Evolutionary conservation across 1,140 invertebrate species (phyloP), one percentile per base, ranked within the genome.

Genomic region (Phymorhynchus buccinoides): DNA sequence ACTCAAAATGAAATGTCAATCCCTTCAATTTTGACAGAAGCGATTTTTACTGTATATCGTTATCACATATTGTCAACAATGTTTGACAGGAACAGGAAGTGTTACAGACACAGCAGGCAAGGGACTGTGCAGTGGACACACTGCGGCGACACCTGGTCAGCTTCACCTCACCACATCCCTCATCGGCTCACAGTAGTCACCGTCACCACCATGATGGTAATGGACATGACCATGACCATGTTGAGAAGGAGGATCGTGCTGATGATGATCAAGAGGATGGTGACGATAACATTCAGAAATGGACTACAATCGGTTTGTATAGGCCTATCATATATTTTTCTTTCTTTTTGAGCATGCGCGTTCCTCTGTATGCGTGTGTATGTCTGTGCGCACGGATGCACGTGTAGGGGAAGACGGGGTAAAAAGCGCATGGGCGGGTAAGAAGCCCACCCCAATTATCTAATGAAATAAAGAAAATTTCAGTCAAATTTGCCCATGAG

Each of bases 91-190:
- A 79, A 32, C 32, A 79, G 32, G 77, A 79, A 30, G 42, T 79
- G 77, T 0, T 12, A 0, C 27, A 9, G 4, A 22, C 52, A 44
- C 48, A 6, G 32, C 18, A 22, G 30, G 39, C 48, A 22, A n/a
- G 77, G 77, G 77, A 79, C 77, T 27, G 41, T 6, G 77, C 77
- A 6, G 41, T 79, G 44, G 41, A 79, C 77, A 79, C 41, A 9
- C 27, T 79, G 27, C 27, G 77, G 9, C 30, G 42, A 32, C 44
- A 44, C 4, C n/a, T 79, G 22, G 7, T 56, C 27, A 52, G 32
- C 9, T 27, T 4, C 35, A 22, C 7, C 37, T 6, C 32, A 22
- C 73, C 73, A 6, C 30, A 7, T 9, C 27, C 30, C 30, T 6
- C 30, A 35, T 37, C 30, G 9, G 7, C 62, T 27, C n/a, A 9